Conservation (phyloP, 2,888 invertebrate species). For the Melanchra persicariae region DNA sequence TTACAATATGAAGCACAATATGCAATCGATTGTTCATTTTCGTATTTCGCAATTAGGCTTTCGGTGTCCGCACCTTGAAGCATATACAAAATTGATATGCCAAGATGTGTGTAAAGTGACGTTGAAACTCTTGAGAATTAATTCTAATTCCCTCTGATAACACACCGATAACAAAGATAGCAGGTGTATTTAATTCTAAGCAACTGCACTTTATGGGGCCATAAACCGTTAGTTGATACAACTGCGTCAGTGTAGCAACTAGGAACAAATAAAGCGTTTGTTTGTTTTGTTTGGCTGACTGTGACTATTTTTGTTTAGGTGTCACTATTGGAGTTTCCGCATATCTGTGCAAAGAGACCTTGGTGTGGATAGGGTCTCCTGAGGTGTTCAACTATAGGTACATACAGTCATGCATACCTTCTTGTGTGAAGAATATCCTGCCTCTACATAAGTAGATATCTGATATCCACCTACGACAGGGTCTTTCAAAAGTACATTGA, state of each 20-base stretch:
- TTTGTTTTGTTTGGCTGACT: slow-evolving; percentile 1
- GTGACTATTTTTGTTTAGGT: background rate
- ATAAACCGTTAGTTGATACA: slow-evolving; percentile 52
- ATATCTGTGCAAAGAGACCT: background rate
- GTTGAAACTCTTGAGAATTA: slow-evolving; percentile 23
- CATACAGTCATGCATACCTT: too few species aligned
- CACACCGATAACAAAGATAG: slow-evolving; percentile 31
- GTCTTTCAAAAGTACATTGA: background rate
- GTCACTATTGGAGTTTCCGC: slow-evolving; percentile 12
- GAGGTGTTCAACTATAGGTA: background rate
- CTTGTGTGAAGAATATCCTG: background rate
- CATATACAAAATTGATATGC: background rate
- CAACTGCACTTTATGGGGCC: slow-evolving; percentile 42
- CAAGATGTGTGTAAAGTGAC: background rate
- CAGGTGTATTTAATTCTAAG: slow-evolving; percentile 25
- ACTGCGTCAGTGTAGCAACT: background rate
- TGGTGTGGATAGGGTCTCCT: background rate
- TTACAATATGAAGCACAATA: too few species aligned
- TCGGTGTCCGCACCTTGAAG: too few species aligned
- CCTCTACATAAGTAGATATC: background rate
- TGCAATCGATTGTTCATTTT: too few species aligned
- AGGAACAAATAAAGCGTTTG: slow-evolving; percentile 29
- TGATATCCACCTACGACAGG: background rate
- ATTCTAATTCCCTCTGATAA: slow-evolving; percentile 21
- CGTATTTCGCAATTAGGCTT: too few species aligned